Percentiles rank a stretch among this genome's conserved stretches.
These are phyloP conservation scores for Geococcyx californianus DNA, from an alignment of 2,113 vertebrate genomes.

Conservation along the genomic window DNA sequence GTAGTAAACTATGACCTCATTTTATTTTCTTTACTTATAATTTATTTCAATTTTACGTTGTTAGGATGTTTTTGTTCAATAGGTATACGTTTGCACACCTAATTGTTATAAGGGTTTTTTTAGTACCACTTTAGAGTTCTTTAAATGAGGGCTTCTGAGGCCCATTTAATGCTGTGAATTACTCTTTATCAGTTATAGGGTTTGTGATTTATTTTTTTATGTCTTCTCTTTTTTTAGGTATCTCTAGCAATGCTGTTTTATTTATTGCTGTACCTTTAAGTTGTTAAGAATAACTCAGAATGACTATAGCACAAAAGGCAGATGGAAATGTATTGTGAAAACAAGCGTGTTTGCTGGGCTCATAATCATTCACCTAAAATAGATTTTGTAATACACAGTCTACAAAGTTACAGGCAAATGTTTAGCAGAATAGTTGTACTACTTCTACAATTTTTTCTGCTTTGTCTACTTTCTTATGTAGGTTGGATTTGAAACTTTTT, in stretches of 20 bases:
- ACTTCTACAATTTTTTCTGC: background rate
- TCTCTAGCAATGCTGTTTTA: constrained; percentile 74
- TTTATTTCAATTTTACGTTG: constrained; percentile 77
- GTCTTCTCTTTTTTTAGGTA: constrained; percentile 68
- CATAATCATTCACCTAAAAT: constrained; percentile 39
- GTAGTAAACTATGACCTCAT: constrained; percentile 72
- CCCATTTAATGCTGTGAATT: constrained; percentile 85
- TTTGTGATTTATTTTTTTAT: constrained; percentile 54
- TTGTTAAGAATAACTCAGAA: constrained; percentile 50
- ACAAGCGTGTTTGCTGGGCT: constrained; percentile 56
- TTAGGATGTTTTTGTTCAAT: constrained; percentile 73
- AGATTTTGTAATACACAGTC: constrained; percentile 28
- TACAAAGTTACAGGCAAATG: constrained; percentile 9
- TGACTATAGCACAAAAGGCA: constrained; percentile 63
- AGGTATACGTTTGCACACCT: constrained; percentile 78
- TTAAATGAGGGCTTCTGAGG: constrained; percentile 48
- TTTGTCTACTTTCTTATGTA: constrained; percentile 27
- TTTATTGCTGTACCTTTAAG: constrained; percentile 73
- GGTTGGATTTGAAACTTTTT: constrained; percentile 41
- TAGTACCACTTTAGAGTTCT: constrained; percentile 56
- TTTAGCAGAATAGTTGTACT: constrained; percentile 20
- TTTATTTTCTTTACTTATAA: constrained; percentile 76
- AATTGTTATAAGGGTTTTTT: constrained; percentile 65
- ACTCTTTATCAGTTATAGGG: constrained; percentile 67
- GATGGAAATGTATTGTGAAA: constrained; percentile 56